Evolutionary conservation across 1,140 invertebrate species (phyloP), one percentile per base, ranked within the genome.

Genomic region (Drosophila kepulauana): DNA sequence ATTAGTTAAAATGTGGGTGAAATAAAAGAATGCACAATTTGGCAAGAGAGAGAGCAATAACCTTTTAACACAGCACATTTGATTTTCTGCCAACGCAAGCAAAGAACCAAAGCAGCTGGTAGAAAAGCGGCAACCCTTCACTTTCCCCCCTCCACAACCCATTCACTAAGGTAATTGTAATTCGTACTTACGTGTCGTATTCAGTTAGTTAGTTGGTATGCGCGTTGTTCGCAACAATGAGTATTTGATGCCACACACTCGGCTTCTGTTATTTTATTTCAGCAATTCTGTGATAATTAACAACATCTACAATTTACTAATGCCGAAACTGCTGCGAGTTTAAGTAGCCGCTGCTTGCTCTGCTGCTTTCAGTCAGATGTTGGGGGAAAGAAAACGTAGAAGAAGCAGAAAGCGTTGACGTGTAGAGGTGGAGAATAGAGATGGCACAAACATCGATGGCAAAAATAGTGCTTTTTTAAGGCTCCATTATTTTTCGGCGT

Each of bases 41-140:
- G 20, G 46, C 33, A 33, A 10, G 8, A 25, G 30, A 61, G 28
- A n/a, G 8, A 16, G 38, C 80, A 74, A 41, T 87, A 75, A 87
- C 82, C 84, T 79, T 48, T 35, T 38, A 30, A 33, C 41, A 7
- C 41, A n/a, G 49, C 64, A 64, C 52, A 48, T 51, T 66, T 35
- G 33, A 52, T 77, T 73, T 82, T 89, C 70, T 75, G 82, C 81
- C 84, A 89, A 89, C 84, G 85, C 80, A 88, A 84, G 84, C 84
- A 88, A 87, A 84, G 84, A 88, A 84, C 85, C 84, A 88, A 87
- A 84, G 84, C 84, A 88, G 85, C 84, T 84, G 71, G 57, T 43
- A 46, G 11, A 52, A 13, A 66, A 68, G 15, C 54, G 28, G 52
- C 30, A 46, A 28, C 41, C 41, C 41, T 56, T 41, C 33, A 25